Conservation (phyloP, 2,797 vertebrate species). For the Chrosomus eos region DNA sequence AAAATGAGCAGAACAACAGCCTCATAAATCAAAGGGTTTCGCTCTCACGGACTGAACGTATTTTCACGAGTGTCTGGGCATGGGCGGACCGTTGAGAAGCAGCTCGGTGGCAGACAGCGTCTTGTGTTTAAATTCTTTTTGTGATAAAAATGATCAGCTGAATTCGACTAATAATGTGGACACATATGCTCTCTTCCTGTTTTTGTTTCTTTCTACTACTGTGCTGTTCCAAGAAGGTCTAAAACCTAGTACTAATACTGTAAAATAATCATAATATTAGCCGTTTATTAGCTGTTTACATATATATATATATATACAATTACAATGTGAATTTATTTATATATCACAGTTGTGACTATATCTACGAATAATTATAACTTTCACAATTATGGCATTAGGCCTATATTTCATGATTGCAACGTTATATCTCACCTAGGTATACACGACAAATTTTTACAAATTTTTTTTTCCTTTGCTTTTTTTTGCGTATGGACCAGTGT, state of each 20-base stretch:
- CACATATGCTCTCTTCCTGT: conserved; percentile 1
- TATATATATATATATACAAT: neutral
- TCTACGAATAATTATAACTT: neutral
- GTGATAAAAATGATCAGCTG: neutral
- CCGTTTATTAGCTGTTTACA: too few relatives aligned
- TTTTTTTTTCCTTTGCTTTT: neutral
- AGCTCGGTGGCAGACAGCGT: neutral
- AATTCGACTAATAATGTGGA: conserved; percentile 2
- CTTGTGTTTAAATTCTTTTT: conserved; percentile 13
- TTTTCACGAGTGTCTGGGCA: neutral
- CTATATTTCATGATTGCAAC: neutral
- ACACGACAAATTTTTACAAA: too few relatives aligned
- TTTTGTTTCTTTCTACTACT: neutral
- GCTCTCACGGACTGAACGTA: neutral
- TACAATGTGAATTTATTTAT: neutral
- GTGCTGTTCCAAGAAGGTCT: neutral
- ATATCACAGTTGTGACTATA: neutral
- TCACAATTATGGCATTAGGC: neutral
- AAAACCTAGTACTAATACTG: neutral
- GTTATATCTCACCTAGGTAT: neutral
- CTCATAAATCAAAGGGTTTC: conserved; percentile 55
- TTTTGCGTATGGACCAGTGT: too few relatives aligned
- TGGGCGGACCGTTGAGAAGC: neutral
- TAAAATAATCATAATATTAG: neutral
- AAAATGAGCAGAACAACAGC: conserved; percentile 55